phyloP scores from a whole-genome alignment of 2,888 invertebrate species.

The Athrips mouffetella region DNA sequence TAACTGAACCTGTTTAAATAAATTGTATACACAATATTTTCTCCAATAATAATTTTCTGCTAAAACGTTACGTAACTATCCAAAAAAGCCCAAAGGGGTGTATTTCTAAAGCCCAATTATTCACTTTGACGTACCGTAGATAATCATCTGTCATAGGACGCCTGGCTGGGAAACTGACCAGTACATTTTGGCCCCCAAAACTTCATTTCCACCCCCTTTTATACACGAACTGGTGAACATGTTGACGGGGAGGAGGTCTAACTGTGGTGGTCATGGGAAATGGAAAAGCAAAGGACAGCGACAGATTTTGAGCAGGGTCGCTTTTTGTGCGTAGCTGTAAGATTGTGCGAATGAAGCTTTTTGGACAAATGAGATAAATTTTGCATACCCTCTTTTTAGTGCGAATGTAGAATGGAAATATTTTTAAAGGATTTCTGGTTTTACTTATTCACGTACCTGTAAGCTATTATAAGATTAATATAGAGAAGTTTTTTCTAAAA shows the following conservation, averaged over 20 bases:
- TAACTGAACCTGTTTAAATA: not conserved
- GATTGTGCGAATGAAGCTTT: constrained; percentile 59
- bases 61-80: constrained; percentile 30
- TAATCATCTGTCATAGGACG: constrained; percentile 75
- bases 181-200: constrained; percentile 40
- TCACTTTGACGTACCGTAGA: constrained; percentile 75
- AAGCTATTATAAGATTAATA: too few relatives aligned
- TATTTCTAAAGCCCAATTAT: constrained; percentile 72
- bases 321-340: constrained; percentile 58
- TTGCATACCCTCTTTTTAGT: not conserved
- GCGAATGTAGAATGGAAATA: too few relatives aligned
- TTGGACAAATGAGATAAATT: constrained; percentile 41
- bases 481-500: too few relatives aligned
- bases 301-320: constrained; percentile 58
- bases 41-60: not conserved
- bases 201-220: constrained; percentile 33
- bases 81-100: constrained; percentile 38
- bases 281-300: constrained; percentile 55
- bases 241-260: constrained; percentile 31
- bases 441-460: too few relatives aligned
- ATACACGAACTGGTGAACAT: constrained; percentile 18
- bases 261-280: constrained; percentile 38
- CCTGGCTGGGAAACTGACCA: constrained; percentile 51
- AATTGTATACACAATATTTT: not conserved
- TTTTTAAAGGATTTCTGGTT: too few relatives aligned